A percentile compares a stretch with the other conserved stretches of the same genome.
Conservation (phyloP, 2,888 invertebrate genomes). For the Smittia sp. region DNA sequence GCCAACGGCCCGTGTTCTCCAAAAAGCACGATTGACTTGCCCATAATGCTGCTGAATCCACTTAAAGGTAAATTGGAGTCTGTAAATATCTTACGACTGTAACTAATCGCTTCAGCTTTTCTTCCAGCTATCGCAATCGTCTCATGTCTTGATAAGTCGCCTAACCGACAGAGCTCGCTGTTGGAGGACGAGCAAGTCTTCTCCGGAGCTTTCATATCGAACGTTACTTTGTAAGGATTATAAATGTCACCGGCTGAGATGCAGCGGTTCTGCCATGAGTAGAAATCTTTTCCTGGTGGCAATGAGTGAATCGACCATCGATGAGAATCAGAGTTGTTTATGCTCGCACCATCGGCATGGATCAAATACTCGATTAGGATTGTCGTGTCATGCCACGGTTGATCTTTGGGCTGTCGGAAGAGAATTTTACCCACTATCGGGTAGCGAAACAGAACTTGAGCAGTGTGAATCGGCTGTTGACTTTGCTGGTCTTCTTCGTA, state of each 20-base stretch:
- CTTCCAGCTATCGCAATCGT: conserved; percentile 72
- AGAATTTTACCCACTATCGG: conserved; percentile 83
- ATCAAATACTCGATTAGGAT: conserved; percentile 79
- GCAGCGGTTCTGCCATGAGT: conserved; percentile 85
- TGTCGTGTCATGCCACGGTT: conserved; percentile 81
- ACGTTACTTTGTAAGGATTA: conserved; percentile 73
- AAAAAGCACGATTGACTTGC: conserved; percentile 80
- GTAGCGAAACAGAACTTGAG: conserved; percentile 78
- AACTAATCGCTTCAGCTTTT: conserved; percentile 60
- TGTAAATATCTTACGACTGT: conserved; percentile 74
- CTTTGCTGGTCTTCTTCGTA: conserved; percentile 65
- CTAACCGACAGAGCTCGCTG: conserved; percentile 66
- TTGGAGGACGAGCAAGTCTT: conserved; percentile 59
- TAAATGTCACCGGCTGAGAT: conserved; percentile 72
- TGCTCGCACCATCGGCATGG: conserved; percentile 79
- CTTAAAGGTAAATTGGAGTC: conserved; percentile 73
- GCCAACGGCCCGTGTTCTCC: conserved; percentile 86
- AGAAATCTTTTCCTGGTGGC: conserved; percentile 81
- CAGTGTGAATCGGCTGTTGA: conserved; percentile 72
- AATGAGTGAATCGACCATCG: conserved; percentile 81
- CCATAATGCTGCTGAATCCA: conserved; percentile 71
- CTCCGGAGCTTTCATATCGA: conserved; percentile 60
- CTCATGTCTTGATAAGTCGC: conserved; percentile 75
- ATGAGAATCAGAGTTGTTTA: conserved; percentile 71
- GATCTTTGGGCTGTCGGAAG: conserved; percentile 74